Evolutionary conservation across 2,113 vertebrate genomes (phyloP).

Genomic region (Cryptotis parvus): DNA sequence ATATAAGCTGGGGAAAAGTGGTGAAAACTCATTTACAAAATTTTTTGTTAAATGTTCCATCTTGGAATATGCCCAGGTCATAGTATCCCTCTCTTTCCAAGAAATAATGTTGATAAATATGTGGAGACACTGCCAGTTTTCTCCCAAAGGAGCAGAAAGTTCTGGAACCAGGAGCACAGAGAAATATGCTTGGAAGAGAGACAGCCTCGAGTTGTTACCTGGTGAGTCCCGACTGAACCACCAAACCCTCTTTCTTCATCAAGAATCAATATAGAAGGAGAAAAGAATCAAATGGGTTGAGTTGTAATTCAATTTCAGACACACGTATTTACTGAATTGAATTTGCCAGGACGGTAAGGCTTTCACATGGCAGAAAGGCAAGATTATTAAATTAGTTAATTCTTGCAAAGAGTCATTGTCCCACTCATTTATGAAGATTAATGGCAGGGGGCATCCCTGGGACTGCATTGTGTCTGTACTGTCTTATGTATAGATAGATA

Average conservation of each 20-base stretch:
- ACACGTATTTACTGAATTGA: conserved; percentile 48
- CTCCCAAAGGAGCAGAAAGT: background rate
- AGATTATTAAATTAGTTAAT: conserved; percentile 45
- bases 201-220: rapidly evolving
- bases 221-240: background rate
- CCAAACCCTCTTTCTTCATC: background rate
- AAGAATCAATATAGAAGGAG: conserved; percentile 25
- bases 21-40: background rate
- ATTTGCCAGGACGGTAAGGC: conserved; percentile 49
- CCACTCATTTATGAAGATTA: conserved; percentile 56
- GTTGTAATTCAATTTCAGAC: conserved; percentile 47
- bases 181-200: too few relatives aligned
- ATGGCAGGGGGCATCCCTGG: background rate
- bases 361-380: conserved; percentile 33
- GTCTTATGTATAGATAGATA: conserved; percentile 9
- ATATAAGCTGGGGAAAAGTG: background rate
- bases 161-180: background rate
- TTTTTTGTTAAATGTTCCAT: background rate
- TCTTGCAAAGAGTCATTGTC: conserved; percentile 37
- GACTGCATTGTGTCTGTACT: conserved; percentile 11
- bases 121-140: background rate
- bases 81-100: too few relatives aligned
- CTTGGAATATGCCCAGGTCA: background rate
- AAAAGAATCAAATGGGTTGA: background rate
- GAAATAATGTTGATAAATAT: background rate